These are phyloP conservation scores for Temnothorax unifasciatus DNA, from an alignment of 2,888 invertebrate species.

Conservation along the genomic window DNA sequence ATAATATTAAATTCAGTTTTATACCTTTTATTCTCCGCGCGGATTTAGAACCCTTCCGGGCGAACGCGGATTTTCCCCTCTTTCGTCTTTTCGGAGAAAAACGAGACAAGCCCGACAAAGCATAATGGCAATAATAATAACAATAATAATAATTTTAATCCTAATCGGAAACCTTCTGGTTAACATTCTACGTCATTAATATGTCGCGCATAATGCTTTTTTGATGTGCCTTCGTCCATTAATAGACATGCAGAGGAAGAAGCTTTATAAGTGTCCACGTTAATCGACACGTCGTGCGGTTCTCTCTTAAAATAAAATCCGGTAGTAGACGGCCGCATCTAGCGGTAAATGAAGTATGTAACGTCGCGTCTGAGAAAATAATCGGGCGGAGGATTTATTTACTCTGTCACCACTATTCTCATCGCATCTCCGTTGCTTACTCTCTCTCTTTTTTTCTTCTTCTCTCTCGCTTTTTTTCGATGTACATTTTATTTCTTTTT, in stretches of 20 bases:
- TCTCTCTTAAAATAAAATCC: conserved; percentile 39
- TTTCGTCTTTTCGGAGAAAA: not conserved
- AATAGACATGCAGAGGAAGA: conserved; percentile 17
- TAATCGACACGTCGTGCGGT: not conserved
- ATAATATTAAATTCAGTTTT: conserved; percentile 23
- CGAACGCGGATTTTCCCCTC: not conserved
- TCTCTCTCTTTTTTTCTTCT: not conserved
- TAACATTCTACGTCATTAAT: not conserved
- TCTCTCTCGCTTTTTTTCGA: not conserved
- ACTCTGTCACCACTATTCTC: conserved; percentile 1
- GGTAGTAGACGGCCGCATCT: conserved; percentile 1
- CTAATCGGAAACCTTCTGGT: not conserved
- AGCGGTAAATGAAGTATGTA: conserved; percentile 26
- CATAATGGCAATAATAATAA: not conserved
- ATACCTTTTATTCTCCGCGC: conserved; percentile 4
- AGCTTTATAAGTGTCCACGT: not conserved
- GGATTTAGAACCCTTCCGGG: not conserved
- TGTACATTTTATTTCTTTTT: too few relatives aligned
- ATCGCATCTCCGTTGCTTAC: not conserved
- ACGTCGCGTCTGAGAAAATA: conserved; percentile 43
- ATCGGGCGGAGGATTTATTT: conserved; percentile 13
- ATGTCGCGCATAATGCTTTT: not conserved
- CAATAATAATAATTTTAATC: not conserved
- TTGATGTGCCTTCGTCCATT: not conserved
- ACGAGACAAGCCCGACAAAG: not conserved